Percentiles rank a stretch among this genome's conserved stretches.
phyloP scores from a whole-genome alignment of 2,797 vertebrate species.

The Botia almorhae region DNA sequence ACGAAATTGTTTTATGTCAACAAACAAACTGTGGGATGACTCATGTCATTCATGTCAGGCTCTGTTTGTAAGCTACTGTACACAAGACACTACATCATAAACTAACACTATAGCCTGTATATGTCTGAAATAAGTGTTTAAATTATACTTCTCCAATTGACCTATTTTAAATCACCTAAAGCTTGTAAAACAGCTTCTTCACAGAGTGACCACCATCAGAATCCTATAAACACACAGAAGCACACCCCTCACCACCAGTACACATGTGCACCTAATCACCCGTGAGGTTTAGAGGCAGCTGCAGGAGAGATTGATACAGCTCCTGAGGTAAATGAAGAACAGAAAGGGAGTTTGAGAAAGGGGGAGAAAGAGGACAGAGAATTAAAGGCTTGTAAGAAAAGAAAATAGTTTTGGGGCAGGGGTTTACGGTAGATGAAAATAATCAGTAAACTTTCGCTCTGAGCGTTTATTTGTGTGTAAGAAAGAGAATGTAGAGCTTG shows the following conservation, averaged over 20 bases:
- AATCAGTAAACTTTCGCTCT: slow-evolving; percentile 17
- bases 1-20: slow-evolving; percentile 8
- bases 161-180: not conserved
- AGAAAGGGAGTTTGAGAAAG: slow-evolving; percentile 18
- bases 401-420: not conserved
- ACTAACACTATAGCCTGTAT: not conserved
- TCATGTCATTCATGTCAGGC: not conserved
- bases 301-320: slow-evolving; percentile 59
- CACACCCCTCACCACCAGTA: slow-evolving; percentile 6
- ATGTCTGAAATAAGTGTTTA: not conserved
- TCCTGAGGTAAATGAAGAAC: slow-evolving; percentile 48
- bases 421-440: not conserved
- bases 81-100: not conserved
- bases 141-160: slow-evolving; percentile 12
- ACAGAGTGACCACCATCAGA: slow-evolving; percentile 32
- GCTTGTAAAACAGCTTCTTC: slow-evolving; percentile 25
- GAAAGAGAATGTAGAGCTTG: too few relatives aligned
- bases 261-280: slow-evolving; percentile 58
- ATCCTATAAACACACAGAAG: slow-evolving; percentile 14
- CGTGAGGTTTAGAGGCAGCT: slow-evolving; percentile 68
- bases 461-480: slow-evolving; percentile 3
- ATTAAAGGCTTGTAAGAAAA: not conserved
- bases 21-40: slow-evolving; percentile 15
- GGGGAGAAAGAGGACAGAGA: not conserved
- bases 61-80: slow-evolving; percentile 2